Evolutionary conservation across 2,797 vertebrate genomes (phyloP), one percentile per base, ranked within the genome.

Genomic region (Rhynchotus rufescens): DNA sequence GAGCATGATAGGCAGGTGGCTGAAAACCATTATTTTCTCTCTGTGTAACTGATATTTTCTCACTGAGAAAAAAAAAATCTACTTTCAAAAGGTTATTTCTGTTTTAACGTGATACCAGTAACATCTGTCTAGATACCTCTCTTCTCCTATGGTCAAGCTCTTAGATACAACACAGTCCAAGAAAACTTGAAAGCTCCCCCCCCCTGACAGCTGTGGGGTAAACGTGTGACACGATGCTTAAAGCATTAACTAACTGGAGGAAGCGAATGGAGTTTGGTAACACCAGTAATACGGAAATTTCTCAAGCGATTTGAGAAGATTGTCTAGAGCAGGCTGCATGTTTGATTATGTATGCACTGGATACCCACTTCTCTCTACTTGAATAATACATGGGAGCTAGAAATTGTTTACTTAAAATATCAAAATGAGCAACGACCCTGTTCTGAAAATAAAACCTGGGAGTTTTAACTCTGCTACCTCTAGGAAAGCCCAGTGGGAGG

Each of bases 371-470:
- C 91, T 95, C 79, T 67, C 65, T 49, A 54, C 84, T 92, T 97
- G 93, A 97, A 96, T 97, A 97, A 96, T 96, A 95, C 93, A 94
- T 93, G 81, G 75, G 84, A 94, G 95, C 67, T 75, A 75, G 52
- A 92, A 83, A 83, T 67, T 91, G 94, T 92, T 97, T 95, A 95
- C 95, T 96, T 96, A 92, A 93, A 93, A 92, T 93, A 95, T 51
- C 91, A 93, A 94, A 97, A 95, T 74, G 89, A 96, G 86, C 81
- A 94, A 93, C 28, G 56, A 86, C 59, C 77, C 80, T 62, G 86
- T 80, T 96, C 94, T 96, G 94, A 88, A 96, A 97, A 97, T 83
- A 95, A 97, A 96, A 91, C 74, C 80, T 84, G 64, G 4, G 57
- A 96, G 92, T 92, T 96, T 95, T 95, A 93, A 94, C 87, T 94